phyloP scores from a whole-genome alignment of 1,140 invertebrate genomes.

The Brachionus paranguensis region DNA sequence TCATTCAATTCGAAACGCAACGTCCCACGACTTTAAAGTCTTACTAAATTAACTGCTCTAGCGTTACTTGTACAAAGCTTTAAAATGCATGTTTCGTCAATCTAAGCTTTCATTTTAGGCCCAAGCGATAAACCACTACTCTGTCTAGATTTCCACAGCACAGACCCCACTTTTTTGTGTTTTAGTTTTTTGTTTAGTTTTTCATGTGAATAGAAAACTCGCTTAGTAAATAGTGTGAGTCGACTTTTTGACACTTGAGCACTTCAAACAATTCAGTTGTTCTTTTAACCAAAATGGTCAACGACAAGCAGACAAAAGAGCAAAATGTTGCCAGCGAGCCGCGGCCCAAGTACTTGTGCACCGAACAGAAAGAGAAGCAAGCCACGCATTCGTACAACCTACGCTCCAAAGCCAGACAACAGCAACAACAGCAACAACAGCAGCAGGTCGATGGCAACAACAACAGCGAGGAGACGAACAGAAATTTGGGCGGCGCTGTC shows the following conservation, averaged over 20 bases:
- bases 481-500: not conserved
- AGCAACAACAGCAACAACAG: not conserved
- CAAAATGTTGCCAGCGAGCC: not conserved
- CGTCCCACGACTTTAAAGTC: not conserved
- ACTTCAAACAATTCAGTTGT: not conserved
- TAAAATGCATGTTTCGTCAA: not conserved
- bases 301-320: not conserved
- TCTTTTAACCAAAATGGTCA: not conserved
- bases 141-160: not conserved
- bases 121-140: not conserved
- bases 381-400: slow-evolving; percentile 21
- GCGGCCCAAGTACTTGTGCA: not conserved
- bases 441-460: not conserved
- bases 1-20: not conserved
- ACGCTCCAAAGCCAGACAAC: not conserved
- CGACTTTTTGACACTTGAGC: not conserved
- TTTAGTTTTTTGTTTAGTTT: slow-evolving; percentile 1
- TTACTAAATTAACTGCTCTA: not conserved
- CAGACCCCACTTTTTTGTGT: not conserved
- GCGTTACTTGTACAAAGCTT: not conserved
- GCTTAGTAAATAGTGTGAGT: not conserved
- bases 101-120: not conserved
- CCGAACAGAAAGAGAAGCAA: slow-evolving; percentile 13
- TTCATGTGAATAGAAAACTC: not conserved
- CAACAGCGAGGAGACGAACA: not conserved